A percentile compares a stretch with the other conserved stretches of the same genome.
phyloP scores from a whole-genome alignment of 2,113 vertebrate species.

The Chionomys nivalis region DNA sequence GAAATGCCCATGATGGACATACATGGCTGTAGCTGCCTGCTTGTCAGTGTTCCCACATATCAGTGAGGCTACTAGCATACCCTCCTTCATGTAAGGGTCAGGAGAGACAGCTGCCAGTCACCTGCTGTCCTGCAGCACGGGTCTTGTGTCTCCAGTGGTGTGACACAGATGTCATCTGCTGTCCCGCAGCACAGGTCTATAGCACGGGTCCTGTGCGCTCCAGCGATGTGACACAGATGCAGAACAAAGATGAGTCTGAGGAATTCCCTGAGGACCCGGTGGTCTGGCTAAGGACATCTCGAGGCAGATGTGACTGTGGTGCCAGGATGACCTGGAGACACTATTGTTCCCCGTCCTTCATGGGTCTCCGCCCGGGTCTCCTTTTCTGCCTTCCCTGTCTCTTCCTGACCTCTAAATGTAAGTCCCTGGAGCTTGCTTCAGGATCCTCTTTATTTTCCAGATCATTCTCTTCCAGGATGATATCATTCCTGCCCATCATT shows the following conservation, averaged over 20 bases:
- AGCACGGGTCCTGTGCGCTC: no score
- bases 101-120: neutral
- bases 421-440: neutral
- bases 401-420: neutral
- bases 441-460: neutral
- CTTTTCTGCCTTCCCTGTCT: neutral
- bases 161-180: neutral
- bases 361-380: neutral
- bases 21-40: neutral
- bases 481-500: neutral
- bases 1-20: accelerated
- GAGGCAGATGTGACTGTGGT: neutral
- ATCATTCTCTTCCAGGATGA: neutral
- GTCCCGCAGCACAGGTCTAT: neutral
- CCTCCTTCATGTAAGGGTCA: neutral
- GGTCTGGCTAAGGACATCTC: neutral
- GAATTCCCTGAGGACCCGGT: accelerated
- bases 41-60: neutral
- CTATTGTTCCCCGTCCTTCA: no score
- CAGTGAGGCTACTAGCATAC: neutral
- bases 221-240: accelerated
- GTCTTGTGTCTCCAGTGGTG: no score
- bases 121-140: neutral
- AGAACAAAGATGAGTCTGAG: neutral
- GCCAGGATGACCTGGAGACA: neutral